Base-by-base conservation (phyloP, 2,888 invertebrate species). In the Celastrina argiolus region DNA sequence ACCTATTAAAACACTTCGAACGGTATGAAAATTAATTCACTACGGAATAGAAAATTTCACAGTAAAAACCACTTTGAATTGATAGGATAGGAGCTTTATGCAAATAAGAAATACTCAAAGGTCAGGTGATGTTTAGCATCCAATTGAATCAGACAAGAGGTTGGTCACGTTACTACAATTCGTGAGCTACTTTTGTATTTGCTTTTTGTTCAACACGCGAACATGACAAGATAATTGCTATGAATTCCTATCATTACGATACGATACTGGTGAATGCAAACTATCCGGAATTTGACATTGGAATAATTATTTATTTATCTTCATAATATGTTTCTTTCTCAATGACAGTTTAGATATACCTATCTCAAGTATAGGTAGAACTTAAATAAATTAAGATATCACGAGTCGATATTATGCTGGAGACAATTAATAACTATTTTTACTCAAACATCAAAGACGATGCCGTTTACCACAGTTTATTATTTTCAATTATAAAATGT, bases 71-170 rank as follows among this genome's bases (percentile, higher is more conserved):
- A 56, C 41, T 64, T 51, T 5, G 26, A 58, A 42, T 56, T 59
- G 64, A 64, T 64, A 45, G 67, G 36, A 69, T 51, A 51, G 68
- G 63, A 65, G 64, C 42, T 58, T 75, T 77, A 79, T 81, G 79
- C 78, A 78, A 83, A 80, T 80, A 75, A 75, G 78, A 76, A 56
- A 66, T 74, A 74, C 75, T 75, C 75, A 80, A 78, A 82, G 78
- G 80, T 81, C 80, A 80, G 77, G 72, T 76, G 73, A 72, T 76
- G 73, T 79, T 61, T 61, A 61, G 61, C 61, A 80, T 78, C 72
- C 73, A 75, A 79, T 80, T 78, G 73, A 77, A 77, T 76, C 69
- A 70, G 70, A 78, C 75, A 75, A 73, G 70, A 76, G 63, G 69
- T 74, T 56, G 71, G 75, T 75, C 76, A 79, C 75, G 59, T 64